A percentile compares a stretch with the other conserved stretches of the same genome.
phyloP scores from a whole-genome alignment of 2,113 vertebrate species.

The Motacilla alba region DNA sequence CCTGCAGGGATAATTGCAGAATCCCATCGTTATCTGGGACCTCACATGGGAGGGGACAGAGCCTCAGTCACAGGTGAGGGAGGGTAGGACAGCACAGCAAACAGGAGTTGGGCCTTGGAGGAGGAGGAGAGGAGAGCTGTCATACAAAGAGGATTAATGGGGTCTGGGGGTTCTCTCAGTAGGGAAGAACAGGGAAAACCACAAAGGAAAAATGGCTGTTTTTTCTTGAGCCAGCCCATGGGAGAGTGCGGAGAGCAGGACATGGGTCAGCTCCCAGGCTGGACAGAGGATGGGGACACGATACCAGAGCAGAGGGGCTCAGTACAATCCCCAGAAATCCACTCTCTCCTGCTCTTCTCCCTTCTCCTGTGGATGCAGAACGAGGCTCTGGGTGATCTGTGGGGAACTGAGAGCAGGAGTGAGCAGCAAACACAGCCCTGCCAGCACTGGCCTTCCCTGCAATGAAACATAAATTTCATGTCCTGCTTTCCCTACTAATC shows the following conservation, averaged over 20 bases:
- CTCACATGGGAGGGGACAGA: background rate
- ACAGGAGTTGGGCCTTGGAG: background rate
- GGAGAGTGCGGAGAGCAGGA: background rate
- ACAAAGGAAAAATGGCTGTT: fast-evolving
- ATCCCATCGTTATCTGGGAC: background rate
- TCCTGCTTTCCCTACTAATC: background rate
- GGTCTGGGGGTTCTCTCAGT: background rate
- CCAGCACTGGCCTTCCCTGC: background rate
- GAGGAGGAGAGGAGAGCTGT: background rate
- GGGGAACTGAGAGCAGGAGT: background rate
- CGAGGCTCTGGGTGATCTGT: fast-evolving
- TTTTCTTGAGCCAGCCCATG: background rate
- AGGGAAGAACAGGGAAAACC: background rate
- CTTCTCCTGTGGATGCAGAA: background rate
- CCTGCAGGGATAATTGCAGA: background rate
- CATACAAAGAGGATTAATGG: background rate
- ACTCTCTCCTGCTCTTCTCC: background rate
- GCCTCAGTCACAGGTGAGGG: background rate
- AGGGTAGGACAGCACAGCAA: background rate
- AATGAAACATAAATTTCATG: background rate
- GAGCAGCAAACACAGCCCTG: background rate
- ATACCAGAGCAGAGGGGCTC: background rate
- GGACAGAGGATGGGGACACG: background rate
- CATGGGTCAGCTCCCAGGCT: background rate
- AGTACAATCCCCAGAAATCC: background rate